Evolutionary conservation across 2,797 vertebrate genomes (phyloP).

Genomic region (Sciurus vulgaris): DNA sequence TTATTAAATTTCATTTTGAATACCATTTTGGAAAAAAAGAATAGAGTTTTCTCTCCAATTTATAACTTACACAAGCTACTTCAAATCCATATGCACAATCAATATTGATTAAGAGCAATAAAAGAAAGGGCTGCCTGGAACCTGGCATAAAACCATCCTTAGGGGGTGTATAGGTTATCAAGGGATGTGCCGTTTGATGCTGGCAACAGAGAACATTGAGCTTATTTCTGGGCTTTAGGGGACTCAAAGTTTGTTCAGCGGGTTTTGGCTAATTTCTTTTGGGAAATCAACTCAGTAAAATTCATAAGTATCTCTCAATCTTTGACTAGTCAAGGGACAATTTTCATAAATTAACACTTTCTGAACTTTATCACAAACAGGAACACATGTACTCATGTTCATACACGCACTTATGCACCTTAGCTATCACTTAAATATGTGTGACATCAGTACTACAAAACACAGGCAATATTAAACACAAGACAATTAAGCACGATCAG

Average conservation of each 20-base stretch:
- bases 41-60: slow-evolving; percentile 65
- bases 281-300: slow-evolving; percentile 61
- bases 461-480: not conserved
- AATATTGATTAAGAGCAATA: slow-evolving; percentile 54
- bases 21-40: slow-evolving; percentile 19
- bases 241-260: slow-evolving; percentile 37
- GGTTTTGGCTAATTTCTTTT: slow-evolving; percentile 50
- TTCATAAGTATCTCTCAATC: not conserved
- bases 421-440: not conserved
- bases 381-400: not conserved
- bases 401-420: not conserved
- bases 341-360: slow-evolving; percentile 54
- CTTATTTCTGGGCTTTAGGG: slow-evolving; percentile 21
- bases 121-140: not conserved
- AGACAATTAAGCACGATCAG: not conserved
- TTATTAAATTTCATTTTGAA: slow-evolving; percentile 66
- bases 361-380: not conserved
- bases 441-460: not conserved
- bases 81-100: slow-evolving; percentile 19
- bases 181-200: not conserved
- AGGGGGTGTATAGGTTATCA: slow-evolving; percentile 6
- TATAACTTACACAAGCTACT: slow-evolving; percentile 21
- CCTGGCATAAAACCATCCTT: not conserved
- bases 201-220: not conserved
- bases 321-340: slow-evolving; percentile 29